Percentiles rank a stretch among this genome's conserved stretches.
Conservation (phyloP, 2,888 invertebrate genomes). For the Cryptus armator region DNA sequence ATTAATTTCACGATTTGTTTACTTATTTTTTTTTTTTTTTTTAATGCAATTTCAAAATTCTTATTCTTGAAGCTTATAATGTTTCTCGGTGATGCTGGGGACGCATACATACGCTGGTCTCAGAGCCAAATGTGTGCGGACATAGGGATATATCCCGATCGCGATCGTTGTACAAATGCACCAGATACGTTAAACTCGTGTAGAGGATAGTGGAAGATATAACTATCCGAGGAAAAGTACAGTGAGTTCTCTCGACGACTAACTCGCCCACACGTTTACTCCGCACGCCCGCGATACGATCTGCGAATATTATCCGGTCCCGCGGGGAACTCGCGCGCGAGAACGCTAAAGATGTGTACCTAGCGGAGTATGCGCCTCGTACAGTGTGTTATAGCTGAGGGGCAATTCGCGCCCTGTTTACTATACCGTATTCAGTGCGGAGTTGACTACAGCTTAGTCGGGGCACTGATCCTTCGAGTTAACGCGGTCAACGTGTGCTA, state of each 20-base stretch:
- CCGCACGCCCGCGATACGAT: constrained; percentile 74
- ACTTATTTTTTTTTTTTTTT: no score
- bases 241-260: constrained; percentile 47
- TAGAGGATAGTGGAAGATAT: constrained; percentile 35
- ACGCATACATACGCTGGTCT: neutral
- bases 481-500: constrained; percentile 57
- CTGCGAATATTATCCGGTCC: constrained; percentile 78
- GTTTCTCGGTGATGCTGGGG: neutral
- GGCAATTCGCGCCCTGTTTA: constrained; percentile 64
- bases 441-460: constrained; percentile 14
- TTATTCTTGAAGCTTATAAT: neutral
- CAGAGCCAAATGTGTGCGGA: neutral
- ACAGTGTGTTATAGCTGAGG: constrained; percentile 59
- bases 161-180: constrained; percentile 21
- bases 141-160: constrained; percentile 17
- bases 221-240: constrained; percentile 32
- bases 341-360: constrained; percentile 58
- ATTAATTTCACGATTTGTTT: no score
- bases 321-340: constrained; percentile 44
- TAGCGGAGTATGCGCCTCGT: constrained; percentile 6
- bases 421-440: constrained; percentile 43
- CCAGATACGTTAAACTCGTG: constrained; percentile 47
- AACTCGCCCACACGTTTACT: constrained; percentile 75
- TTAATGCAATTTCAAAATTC: neutral
- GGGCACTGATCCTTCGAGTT: constrained; percentile 65